Evolutionary conservation across 2,888 invertebrate species (phyloP), one percentile per base, ranked within the genome.

Genomic region (Lochmaea capreae): DNA sequence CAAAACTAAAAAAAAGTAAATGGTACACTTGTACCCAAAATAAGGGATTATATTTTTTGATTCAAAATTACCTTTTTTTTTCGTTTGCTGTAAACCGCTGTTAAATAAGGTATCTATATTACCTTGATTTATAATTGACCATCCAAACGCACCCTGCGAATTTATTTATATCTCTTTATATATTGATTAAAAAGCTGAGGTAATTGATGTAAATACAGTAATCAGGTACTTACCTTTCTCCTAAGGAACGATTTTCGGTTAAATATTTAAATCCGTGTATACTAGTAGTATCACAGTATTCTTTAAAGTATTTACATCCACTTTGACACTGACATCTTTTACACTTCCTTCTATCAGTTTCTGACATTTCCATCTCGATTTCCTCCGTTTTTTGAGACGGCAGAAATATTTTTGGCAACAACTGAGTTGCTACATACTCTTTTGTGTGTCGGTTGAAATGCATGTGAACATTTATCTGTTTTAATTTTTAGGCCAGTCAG

Each of bases 191-290:
- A 33, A 33, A 33, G 33, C 33, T 33, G 6, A 33, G 1, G 3
- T 33, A 33, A 33, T 33, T 33, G 33, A 8, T 33, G 33, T 8
- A 8, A 6, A 39, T 8, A 16, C n/a, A 9, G 65, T 43, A 42
- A 49, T 18, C 2, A 67, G 18, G 8, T 14, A 39, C 67, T 58
- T 79, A 83, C 83, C 79, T 78, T 78, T 83, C 83, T 71, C 78
- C 79, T 18, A 77, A 68, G 0, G 81, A 81, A 58, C 83, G 71
- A 62, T 79, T 78, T 73, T 83, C 83, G 9, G 81, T 81, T 65
- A 83, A 80, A 77, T 84, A 84, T 61, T 78, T 74, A 66, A 84
- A 81, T 4, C 84, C 84, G 67, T 84, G 84, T 4, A 84, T 84
- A 57, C 82, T 81, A 10, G 79, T 78, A 68, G 76, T 80, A 9